phyloP scores from a whole-genome alignment of 1,140 invertebrate genomes.

The Pararge aegeria region DNA sequence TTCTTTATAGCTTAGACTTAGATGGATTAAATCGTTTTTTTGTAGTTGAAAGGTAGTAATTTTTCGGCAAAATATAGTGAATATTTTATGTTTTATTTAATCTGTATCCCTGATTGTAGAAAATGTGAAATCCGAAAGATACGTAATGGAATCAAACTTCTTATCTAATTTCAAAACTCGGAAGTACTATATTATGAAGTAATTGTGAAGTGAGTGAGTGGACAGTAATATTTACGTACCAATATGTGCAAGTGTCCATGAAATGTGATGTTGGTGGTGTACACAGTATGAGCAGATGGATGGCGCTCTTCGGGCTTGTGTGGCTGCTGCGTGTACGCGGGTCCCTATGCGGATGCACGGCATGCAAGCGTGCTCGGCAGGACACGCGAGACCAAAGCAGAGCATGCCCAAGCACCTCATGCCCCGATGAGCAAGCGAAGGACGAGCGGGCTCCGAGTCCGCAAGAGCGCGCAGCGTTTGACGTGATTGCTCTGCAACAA shows the following conservation, averaged over 20 bases:
- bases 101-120: no score
- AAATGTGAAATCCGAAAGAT: no score
- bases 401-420: conserved; percentile 6
- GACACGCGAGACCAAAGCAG: conserved; percentile 42
- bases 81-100: no score
- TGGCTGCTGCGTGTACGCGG: conserved; percentile 89
- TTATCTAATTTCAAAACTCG: not conserved
- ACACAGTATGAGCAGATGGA: conserved; percentile 78
- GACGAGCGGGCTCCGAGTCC: conserved; percentile 42
- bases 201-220: not conserved
- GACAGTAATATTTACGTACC: not conserved
- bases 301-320: conserved; percentile 92
- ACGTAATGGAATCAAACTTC: not conserved
- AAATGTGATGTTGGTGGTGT: conserved; percentile 44
- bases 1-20: no score
- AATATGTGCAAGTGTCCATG: conserved; percentile 26
- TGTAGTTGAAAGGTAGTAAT: no score
- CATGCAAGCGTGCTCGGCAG: conserved; percentile 82
- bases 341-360: conserved; percentile 86
- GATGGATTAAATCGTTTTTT: no score
- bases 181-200: not conserved
- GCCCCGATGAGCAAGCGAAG: conserved; percentile 16
- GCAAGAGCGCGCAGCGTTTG: conserved; percentile 56
- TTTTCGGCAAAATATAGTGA: no score
- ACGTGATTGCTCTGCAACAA: conserved; percentile 65